Evolutionary conservation across 2,113 vertebrate genomes (phyloP), one percentile per base, ranked within the genome.

Genomic region (Gymnogyps californianus): DNA sequence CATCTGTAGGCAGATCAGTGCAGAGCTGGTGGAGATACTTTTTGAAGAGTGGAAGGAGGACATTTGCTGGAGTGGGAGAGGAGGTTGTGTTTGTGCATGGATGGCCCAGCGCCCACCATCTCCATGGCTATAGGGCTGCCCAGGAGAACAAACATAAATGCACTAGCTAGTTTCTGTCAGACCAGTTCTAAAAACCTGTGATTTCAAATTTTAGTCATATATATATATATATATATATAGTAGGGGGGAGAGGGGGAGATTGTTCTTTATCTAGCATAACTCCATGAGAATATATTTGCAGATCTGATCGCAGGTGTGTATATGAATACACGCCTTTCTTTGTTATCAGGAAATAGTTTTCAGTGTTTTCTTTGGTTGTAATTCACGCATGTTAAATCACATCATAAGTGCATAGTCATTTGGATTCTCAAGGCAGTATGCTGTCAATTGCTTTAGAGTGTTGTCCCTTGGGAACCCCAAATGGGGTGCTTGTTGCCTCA

Each of bases 1-100:
- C 42, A 9, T 49, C 42, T 64, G 17, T 17, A 32, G 18, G 7
- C 14, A 44, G 22, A 31, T 59, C 58, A 16, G 11, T 6, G 3
- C 42, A 71, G 84, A 91, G 58, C 7, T 69, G 54, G 5, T 42
- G 25, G 47, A 54, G 61, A 40, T 0, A 2, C 25, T 76, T 80
- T 61, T 46, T 62, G 42, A 40, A n/a, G 51, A 81, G 29, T 32
- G 44, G 34, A 85, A 70, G 67, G 24, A 64, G 17, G 7, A 29
- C 0, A 0, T 57, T 55, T 32, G 42, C 1, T 0, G 38, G 26
- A 76, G 10, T 25, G n/a, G 26, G 34, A 85, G 51, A 44, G 17
- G 4, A 57, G 9, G 4, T 2, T 49, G 25, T 65, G 17, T 61
- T 84, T 87, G 69, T 21, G 13, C 69, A 10, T 0, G 0, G 3